Base-by-base conservation (phyloP, 1,140 invertebrate genomes). In the Halotydeus destructor region DNA sequence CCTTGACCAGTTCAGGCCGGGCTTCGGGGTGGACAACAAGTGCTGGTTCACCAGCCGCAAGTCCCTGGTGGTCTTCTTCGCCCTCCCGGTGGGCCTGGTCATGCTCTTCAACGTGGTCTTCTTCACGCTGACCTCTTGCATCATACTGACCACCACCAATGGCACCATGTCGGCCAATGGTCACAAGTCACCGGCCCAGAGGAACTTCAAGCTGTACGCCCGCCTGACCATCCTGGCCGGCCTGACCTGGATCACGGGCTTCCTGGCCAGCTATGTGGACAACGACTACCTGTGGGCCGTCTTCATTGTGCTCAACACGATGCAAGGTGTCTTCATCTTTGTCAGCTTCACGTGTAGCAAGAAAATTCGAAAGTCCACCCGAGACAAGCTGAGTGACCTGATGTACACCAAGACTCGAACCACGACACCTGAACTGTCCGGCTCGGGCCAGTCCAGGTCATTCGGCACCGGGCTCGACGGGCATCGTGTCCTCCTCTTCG, bases 281-380 rank as follows among this genome's bases (percentile, higher is more conserved):
- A 26, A 47, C n/a, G 14, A 21, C 11, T n/a, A n/a, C 16, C 49
- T 70, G 5, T 57, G 57, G 56, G 68, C 69, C 48, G 46, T 66
- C 5, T 70, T 70, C 52, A 62, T 70, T 2, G 48, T 62, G 3
- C 52, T 70, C 12, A 71, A 70, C 50, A 64, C 67, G 4, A 55
- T 69, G 8, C 69, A 71, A 52, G 69, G 69, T 2, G 47, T 70
- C 8, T 71, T 70, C 50, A 67, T 71, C 25, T 69, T 70, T 47
- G 45, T 69, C 1, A 67, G 66, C 0, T 71, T 70, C 55, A 66
- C 69, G 6, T 69, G 42, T 26, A 42, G n/a, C n/a, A n/a, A n/a
- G n/a, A n/a, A n/a, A n/a, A n/a, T n/a, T 35, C 1, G 3, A 11
- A 6, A 5, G 0, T 42, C 32, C 1, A 9, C 21, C 1, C 30